These are phyloP conservation scores for Cydia splendana DNA, from an alignment of 1,140 invertebrate species.

Conservation along the genomic window DNA sequence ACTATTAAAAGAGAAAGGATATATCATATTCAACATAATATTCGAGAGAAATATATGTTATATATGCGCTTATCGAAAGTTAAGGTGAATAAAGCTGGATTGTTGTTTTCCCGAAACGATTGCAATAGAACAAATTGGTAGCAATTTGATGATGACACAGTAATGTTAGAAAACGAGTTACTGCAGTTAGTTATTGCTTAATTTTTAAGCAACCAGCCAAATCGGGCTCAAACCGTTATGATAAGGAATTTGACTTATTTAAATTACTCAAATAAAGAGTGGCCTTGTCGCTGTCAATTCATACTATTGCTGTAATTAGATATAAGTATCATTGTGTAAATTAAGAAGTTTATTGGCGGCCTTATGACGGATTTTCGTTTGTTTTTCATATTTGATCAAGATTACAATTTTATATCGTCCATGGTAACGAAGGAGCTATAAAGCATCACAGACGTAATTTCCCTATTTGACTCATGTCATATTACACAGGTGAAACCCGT, in stretches of 20 bases:
- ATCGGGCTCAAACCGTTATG: neutral
- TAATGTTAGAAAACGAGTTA: neutral
- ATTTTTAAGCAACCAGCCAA: neutral
- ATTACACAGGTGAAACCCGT: neutral
- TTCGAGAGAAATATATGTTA: no score
- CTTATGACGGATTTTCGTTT: constrained; percentile 35
- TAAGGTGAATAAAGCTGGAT: no score
- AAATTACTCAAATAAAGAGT: neutral
- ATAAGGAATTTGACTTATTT: constrained; percentile 26
- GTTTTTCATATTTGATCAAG: constrained; percentile 1
- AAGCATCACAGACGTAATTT: constrained; percentile 18
- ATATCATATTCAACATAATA: no score
- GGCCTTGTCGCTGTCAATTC: constrained; percentile 5
- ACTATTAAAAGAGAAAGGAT: no score
- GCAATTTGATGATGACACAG: neutral
- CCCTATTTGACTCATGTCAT: constrained; percentile 12
- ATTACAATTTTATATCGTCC: constrained; percentile 11
- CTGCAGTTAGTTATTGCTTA: constrained; percentile 4
- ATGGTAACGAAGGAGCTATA: neutral
- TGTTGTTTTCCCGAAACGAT: neutral
- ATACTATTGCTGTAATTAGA: constrained; percentile 9
- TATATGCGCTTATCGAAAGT: no score
- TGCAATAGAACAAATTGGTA: neutral
- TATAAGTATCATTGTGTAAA: constrained; percentile 46
- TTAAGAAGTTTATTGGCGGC: constrained; percentile 52